Conservation (phyloP, 1,140 invertebrate species). For the Pentalonia nigronervosa region DNA sequence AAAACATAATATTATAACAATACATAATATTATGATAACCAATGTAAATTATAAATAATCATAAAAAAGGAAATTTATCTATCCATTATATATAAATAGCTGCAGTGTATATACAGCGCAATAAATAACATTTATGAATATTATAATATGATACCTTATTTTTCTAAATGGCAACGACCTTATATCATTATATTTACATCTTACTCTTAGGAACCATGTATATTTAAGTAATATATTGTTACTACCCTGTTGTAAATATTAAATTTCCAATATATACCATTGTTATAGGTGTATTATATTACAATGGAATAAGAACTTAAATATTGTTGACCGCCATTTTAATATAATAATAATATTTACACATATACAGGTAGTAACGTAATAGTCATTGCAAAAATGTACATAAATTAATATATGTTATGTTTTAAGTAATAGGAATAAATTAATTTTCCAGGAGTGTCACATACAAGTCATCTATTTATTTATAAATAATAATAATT, state of each 20-base stretch:
- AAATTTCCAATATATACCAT: background rate
- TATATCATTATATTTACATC: background rate
- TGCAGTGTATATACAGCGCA: too few species aligned
- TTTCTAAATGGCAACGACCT: background rate
- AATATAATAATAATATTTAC: background rate
- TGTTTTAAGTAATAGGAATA: background rate
- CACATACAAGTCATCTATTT: background rate
- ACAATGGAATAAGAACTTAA: background rate
- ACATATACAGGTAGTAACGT: background rate
- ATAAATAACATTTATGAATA: background rate
- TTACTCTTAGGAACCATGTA: background rate
- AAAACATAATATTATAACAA: background rate
- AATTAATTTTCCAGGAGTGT: conserved; percentile 13
- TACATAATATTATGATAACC: background rate
- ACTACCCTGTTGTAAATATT: background rate
- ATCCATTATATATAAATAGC: background rate
- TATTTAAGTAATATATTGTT: background rate
- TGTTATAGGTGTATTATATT: background rate
- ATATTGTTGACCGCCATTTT: background rate
- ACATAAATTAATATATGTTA: background rate
- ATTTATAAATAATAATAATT: background rate
- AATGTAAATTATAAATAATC: conserved; percentile 5
- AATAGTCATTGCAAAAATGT: background rate
- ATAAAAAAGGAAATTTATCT: background rate
- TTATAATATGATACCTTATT: background rate